Base-by-base conservation (phyloP, 2,113 vertebrate genomes). In the Scomber scombrus region DNA sequence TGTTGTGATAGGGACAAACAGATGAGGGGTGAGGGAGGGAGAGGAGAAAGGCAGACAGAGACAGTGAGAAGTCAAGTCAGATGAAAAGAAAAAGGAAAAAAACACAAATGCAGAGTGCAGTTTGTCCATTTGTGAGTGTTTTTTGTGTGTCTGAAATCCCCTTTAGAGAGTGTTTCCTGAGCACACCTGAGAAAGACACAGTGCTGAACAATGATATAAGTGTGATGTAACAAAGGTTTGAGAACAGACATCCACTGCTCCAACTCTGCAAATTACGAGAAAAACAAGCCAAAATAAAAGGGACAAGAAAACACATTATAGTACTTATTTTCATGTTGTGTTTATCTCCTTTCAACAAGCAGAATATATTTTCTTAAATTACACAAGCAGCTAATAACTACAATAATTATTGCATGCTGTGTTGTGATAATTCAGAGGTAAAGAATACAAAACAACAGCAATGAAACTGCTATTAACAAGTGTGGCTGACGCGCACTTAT, bases 381-480 rank as follows among this genome's bases (percentile, higher is more conserved):
- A 29, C 15, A 16, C 2, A 26, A 71, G 58, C 21, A 57, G 71
- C 55, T 11, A 79, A 50, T 46, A n/a, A 71, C 49, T 26, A 78
- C 19, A 23, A 47, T n/a, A 58, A 75, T 75, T 31, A 78, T 40
- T 76, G 40, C 19, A 1, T 50, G 45, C 55, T 54, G 18, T 67
- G 58, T 70, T 80, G 57, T 63, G 40, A 65, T 81, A 16, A 83
- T 87, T 76, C 71, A 15, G 68, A 79, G 58, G 71, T 66, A 73
- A 47, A 55, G 54, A 65, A 75, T n/a, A 77, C 51, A 84, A 73
- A 82, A 85, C 63, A 72, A 77, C 71, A 52, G 77, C 66, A 86
- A 90, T 90, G 75, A 90, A 93, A 88, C 64, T 66, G 75, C 65
- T 84, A 89, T 88, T 91, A 89, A 83, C 87, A 90, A 91, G 84